Evolutionary conservation across 1,140 invertebrate genomes (phyloP).

Genomic region (Drosophila azteca): DNA sequence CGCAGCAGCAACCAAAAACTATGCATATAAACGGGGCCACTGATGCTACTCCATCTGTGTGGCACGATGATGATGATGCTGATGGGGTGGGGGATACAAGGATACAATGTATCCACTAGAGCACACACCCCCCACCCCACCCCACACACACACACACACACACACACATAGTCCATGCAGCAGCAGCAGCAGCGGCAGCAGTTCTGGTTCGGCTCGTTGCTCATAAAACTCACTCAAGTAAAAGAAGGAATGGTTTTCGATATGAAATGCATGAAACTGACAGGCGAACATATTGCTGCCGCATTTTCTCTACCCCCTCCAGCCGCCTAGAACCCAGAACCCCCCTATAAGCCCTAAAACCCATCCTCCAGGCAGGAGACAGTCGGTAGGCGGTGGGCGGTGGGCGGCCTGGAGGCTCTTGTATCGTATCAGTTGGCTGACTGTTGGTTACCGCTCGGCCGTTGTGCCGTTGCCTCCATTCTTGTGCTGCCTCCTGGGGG

Average conservation of each 20-base stretch:
- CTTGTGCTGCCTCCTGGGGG: neutral
- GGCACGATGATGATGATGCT: no score
- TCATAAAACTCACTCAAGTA: conserved; percentile 82
- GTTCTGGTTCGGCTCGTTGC: conserved; percentile 58
- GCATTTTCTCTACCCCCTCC: conserved; percentile 55
- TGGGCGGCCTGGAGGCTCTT: no score
- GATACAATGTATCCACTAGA: conserved; percentile 72
- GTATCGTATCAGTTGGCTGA: conserved; percentile 61
- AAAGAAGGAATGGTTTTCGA: conserved; percentile 82
- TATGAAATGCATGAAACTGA: conserved; percentile 82
- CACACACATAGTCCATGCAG: neutral
- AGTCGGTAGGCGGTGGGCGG: no score
- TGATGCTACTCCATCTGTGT: conserved; percentile 35
- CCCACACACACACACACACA: neutral
- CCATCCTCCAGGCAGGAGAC: neutral
- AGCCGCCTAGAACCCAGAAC: conserved; percentile 17
- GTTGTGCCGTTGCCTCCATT: conserved; percentile 14
- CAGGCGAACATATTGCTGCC: conserved; percentile 78
- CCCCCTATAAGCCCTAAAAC: conserved; percentile 8
- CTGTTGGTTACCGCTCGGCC: conserved; percentile 73
- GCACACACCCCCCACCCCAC: conserved; percentile 70
- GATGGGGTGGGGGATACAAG: conserved; percentile 25
- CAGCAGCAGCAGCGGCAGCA: neutral
- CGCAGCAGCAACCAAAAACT: conserved; percentile 54
- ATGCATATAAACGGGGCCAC: conserved; percentile 71